A percentile compares a stretch with the other conserved stretches of the same genome.
phyloP scores from a whole-genome alignment of 2,888 invertebrate species.

The Endomychus coccineus region DNA sequence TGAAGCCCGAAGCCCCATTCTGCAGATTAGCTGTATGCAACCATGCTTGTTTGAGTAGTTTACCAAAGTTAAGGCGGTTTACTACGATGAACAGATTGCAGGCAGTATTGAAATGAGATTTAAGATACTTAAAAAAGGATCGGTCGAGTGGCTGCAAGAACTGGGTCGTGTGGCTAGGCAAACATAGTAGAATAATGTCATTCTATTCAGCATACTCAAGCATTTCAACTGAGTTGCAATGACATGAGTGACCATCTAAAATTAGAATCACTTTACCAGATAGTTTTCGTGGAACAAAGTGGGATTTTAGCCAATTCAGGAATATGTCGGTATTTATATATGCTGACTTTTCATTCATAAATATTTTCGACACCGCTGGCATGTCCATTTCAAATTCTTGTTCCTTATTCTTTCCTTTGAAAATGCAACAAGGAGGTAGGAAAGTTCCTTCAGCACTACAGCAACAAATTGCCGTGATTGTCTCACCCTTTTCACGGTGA shows the following conservation, averaged over 20 bases:
- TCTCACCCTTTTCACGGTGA: constrained; percentile 15
- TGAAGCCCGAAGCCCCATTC: no score
- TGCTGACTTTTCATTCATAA: background rate
- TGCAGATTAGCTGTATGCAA: no score
- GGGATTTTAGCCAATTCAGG: background rate
- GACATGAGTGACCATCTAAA: background rate
- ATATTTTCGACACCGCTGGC: background rate
- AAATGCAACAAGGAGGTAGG: background rate
- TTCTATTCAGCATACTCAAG: background rate
- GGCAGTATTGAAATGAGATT: no score
- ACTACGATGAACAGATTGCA: no score
- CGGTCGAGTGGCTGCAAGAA: background rate
- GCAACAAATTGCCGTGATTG: constrained; percentile 10
- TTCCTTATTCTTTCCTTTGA: background rate
- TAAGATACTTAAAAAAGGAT: background rate
- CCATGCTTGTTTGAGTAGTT: no score
- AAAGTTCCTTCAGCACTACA: background rate
- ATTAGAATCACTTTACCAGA: background rate
- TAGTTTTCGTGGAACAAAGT: background rate
- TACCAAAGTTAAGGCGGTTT: no score
- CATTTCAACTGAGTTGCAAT: background rate
- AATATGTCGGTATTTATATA: background rate
- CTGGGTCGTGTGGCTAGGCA: background rate
- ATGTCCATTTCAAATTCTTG: background rate
- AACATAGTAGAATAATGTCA: background rate